Base-by-base conservation (phyloP, 2,797 vertebrate species). In the Malacoctenus gilli region DNA sequence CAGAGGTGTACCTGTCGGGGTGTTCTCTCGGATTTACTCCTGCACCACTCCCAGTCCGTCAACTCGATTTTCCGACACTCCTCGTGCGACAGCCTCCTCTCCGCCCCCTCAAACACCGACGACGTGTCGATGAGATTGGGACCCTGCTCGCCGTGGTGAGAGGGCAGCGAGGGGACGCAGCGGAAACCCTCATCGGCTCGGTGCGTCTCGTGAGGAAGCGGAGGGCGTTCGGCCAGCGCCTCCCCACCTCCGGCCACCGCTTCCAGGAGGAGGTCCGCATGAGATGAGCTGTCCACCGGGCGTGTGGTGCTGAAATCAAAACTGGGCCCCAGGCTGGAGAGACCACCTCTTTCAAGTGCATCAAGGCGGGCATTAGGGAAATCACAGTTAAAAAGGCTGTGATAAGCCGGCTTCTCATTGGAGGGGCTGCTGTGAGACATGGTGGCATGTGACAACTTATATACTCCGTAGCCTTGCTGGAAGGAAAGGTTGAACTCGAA, bases 11-110 rank as follows among this genome's bases (percentile, higher is more conserved):
- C 97, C 96, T 99, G 97, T 80, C 96, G 93, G 5, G 95, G 94
- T 0, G 92, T 96, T 82, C 96, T 92, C 88, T 99, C 96, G 0
- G 97, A 99, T 84, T 95, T 97, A 47, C 96, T 99, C 41, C 97
- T 88, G 89, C 95, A 95, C 97, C 97, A 99, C 43, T 99, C 97
- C 97, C 97, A 99, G 65, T 98, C 97, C 0, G 91, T 90, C 75
- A 96, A 91, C 32, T 97, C 92, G 0, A 94, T 95, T 32, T 92
- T 91, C 5, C 72, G 93, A 72, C 90, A 88, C 43, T 95, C 94
- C 68, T 95, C 92, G 0, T 94, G 95, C 2, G 93, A 94, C 56
- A 97, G 50, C 56, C 95, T 92, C 87, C 95, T 92, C 61, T 95
- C 95, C 0, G 92, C 63, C 0, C 87, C 93, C 15, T 94, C 94